A percentile compares a stretch with the other conserved stretches of the same genome.
phyloP scores from a whole-genome alignment of 2,113 vertebrate genomes.

The Willisornis vidua region DNA sequence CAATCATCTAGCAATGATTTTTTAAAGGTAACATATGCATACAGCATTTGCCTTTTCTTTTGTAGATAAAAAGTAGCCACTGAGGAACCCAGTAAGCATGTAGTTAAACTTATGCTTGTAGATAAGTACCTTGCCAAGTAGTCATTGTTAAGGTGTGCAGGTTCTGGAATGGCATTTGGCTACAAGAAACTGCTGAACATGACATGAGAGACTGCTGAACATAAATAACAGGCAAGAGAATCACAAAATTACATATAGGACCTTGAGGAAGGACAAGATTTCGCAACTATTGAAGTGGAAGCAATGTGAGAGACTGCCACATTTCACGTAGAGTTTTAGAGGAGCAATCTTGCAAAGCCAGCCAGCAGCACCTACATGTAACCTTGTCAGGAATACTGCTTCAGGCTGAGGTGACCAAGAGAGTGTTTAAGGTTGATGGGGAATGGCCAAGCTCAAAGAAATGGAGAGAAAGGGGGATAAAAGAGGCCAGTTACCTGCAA shows the following conservation, averaged over 20 bases:
- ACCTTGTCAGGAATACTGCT: background rate
- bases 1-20: background rate
- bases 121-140: background rate
- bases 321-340: background rate
- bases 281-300: background rate
- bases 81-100: background rate
- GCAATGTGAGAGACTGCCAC: background rate
- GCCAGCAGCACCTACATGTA: background rate
- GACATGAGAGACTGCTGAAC: background rate
- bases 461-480: background rate
- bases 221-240: background rate
- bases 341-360: background rate
- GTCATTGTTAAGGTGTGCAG: background rate
- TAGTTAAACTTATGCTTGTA: background rate
- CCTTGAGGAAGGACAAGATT: background rate
- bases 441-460: background rate
- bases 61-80: background rate
- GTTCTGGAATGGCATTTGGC: background rate
- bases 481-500: background rate
- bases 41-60: background rate
- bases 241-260: background rate
- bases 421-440: background rate
- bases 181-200: background rate
- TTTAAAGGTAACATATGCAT: background rate
- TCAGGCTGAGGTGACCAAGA: background rate